Evolutionary conservation across 2,113 vertebrate species (phyloP), one percentile per base, ranked within the genome.

Genomic region (Serinus canaria): DNA sequence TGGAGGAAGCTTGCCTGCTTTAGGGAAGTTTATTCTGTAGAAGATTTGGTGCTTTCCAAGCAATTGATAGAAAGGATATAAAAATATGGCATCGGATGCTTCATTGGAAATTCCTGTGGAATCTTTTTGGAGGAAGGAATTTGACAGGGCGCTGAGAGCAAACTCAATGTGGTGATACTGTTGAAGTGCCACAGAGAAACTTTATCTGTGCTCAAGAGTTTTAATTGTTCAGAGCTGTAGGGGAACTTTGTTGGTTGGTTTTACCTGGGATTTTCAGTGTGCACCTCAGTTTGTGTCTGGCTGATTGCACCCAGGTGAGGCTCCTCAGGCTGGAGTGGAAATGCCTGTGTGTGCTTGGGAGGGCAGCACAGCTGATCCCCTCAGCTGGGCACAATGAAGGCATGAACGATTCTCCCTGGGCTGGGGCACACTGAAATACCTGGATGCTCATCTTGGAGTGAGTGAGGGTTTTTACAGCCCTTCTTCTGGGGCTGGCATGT

Each of bases 401-500:
- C 24, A 9, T 47, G 52, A 37, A 46, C 0, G 5, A 0, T 56
- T 68, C 25, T 59, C 31, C 4, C 5, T 17, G 13, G 9, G 7
- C 2, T 31, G 59, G 78, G 77, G 49, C 33, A 16, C 15, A 23
- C 0, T 18, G 46, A 21, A 63, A 66, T n/a, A 9, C 5, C 20
- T 64, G 31, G 6, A 5, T 47, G 21, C 9, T 67, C 20, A 3
- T 15, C 21, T 22, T 25, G 13, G 10, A 41, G 22, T 56, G 18
- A n/a, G 4, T 14, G 16, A 15, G 2, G 30, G 25, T 41, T 50
- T 46, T n/a, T 35, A 9, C 20, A 47, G 5, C 5, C 2, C 73
- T 83, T 80, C 37, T 47, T 30, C 17, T 53, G 46, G 25, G 27
- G 6, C 3, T 35, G 47, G 23, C n/a, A 11, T 58, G 63, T 60